A percentile compares a stretch with the other conserved stretches of the same genome.
phyloP scores from a whole-genome alignment of 1,140 invertebrate genomes.

The Pantala flavescens region DNA sequence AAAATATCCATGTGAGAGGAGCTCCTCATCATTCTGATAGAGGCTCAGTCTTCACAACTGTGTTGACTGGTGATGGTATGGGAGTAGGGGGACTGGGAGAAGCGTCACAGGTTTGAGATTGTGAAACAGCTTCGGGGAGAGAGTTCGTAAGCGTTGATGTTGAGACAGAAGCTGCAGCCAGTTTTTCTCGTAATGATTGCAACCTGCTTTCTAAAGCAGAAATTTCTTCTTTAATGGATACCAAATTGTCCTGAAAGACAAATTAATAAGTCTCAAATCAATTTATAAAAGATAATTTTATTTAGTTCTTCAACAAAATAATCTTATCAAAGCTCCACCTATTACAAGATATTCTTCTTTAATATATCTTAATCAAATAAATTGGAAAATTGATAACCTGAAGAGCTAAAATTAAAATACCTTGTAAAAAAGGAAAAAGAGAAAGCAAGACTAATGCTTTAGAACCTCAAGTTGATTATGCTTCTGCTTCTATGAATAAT shows the following conservation, averaged over 20 bases:
- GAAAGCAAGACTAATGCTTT: too few relatives aligned
- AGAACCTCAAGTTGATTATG: too few relatives aligned
- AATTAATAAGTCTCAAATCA: too few relatives aligned
- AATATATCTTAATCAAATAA: too few relatives aligned
- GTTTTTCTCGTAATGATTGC: neutral
- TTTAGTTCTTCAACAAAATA: too few relatives aligned
- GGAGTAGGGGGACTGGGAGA: neutral
- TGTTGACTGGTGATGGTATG: neutral
- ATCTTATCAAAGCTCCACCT: too few relatives aligned
- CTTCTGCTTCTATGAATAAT: too few relatives aligned
- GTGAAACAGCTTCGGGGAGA: neutral
- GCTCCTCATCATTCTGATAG: neutral
- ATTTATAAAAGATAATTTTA: too few relatives aligned
- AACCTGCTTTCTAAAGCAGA: neutral
- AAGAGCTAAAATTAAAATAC: too few relatives aligned
- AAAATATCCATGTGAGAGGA: neutral
- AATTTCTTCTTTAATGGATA: neutral
- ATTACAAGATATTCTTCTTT: too few relatives aligned
- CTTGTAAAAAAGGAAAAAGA: too few relatives aligned
- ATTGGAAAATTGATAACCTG: too few relatives aligned
- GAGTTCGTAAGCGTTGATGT: neutral
- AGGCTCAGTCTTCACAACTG: neutral
- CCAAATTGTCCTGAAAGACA: neutral
- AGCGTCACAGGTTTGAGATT: neutral
- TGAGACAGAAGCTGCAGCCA: neutral